Evolutionary conservation across 2,888 invertebrate species (phyloP).

Genomic region (Leptopilina drosophilae): DNA sequence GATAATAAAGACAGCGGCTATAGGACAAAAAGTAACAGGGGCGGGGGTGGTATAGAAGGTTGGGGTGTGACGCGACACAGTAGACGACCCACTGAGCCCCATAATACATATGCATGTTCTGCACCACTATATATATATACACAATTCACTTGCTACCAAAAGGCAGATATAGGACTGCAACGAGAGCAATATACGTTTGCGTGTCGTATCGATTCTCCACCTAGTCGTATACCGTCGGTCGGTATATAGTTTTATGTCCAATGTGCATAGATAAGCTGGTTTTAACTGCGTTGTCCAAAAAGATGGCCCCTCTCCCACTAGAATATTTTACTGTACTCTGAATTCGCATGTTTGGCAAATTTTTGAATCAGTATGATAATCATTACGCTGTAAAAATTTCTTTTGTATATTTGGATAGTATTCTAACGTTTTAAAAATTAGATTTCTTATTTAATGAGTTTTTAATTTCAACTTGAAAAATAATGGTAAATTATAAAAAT

Average conservation of each 20-base stretch:
- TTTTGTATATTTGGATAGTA: too few species aligned
- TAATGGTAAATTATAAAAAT: too few species aligned
- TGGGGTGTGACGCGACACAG: slow-evolving; percentile 14
- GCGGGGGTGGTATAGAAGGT: background rate
- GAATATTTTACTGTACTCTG: slow-evolving; percentile 1
- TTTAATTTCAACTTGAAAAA: too few species aligned
- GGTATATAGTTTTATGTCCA: slow-evolving; percentile 10
- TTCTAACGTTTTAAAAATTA: too few species aligned
- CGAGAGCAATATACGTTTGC: slow-evolving; percentile 3
- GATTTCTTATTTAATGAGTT: too few species aligned
- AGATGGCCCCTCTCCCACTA: background rate
- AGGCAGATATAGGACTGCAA: slow-evolving; percentile 6
- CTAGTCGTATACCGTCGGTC: slow-evolving; percentile 1
- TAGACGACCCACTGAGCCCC: slow-evolving; percentile 26
- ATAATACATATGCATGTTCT: slow-evolving; percentile 33
- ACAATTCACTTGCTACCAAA: slow-evolving; percentile 27
- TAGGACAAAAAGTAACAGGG: background rate
- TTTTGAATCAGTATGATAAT: background rate
- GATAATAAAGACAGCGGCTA: slow-evolving; percentile 7
- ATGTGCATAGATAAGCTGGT: slow-evolving; percentile 34
- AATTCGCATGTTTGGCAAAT: background rate
- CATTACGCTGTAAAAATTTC: too few species aligned
- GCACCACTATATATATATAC: slow-evolving; percentile 18
- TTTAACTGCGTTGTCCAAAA: slow-evolving; percentile 9
- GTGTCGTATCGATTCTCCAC: slow-evolving; percentile 8